Percentiles rank a stretch among this genome's conserved stretches.
Conservation (phyloP, 2,797 vertebrate genomes). For the Mus minutoides region DNA sequence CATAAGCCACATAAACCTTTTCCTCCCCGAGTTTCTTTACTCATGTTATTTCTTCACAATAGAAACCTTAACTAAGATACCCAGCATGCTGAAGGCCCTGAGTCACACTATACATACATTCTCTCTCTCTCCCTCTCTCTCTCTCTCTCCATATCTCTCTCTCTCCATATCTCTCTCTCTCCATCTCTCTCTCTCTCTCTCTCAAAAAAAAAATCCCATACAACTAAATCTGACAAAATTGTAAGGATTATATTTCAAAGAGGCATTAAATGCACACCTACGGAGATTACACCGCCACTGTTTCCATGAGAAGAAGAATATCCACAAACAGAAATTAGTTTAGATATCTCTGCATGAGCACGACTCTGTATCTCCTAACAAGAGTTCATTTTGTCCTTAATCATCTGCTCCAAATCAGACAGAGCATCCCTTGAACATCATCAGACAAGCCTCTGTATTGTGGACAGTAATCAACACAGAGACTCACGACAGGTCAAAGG, state of each 20-base stretch:
- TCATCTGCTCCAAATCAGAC: slow-evolving; percentile 5
- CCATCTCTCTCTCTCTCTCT: too few relatives aligned
- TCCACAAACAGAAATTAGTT: background rate
- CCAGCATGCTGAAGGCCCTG: too few relatives aligned
- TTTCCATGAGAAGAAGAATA: slow-evolving; percentile 3
- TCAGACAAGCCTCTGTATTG: background rate
- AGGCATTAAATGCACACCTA: background rate
- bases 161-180: too few relatives aligned
- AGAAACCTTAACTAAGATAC: background rate
- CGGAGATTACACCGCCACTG: background rate
- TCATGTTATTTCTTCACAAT: background rate
- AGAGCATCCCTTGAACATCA: background rate
- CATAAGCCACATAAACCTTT: background rate
- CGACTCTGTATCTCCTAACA: background rate
- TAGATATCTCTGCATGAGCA: slow-evolving; percentile 35
- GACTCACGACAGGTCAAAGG: background rate
- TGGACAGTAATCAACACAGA: background rate
- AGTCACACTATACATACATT: background rate
- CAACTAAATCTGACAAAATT: background rate
- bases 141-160: too few relatives aligned
- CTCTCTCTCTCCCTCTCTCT: too few relatives aligned
- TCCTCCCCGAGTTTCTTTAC: background rate
- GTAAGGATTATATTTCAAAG: slow-evolving; percentile 2
- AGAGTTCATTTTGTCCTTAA: background rate
- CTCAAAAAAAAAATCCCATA: too few relatives aligned